Evolutionary conservation across 2,113 vertebrate genomes (phyloP).

Genomic region (Gopherus evgoodei): DNA sequence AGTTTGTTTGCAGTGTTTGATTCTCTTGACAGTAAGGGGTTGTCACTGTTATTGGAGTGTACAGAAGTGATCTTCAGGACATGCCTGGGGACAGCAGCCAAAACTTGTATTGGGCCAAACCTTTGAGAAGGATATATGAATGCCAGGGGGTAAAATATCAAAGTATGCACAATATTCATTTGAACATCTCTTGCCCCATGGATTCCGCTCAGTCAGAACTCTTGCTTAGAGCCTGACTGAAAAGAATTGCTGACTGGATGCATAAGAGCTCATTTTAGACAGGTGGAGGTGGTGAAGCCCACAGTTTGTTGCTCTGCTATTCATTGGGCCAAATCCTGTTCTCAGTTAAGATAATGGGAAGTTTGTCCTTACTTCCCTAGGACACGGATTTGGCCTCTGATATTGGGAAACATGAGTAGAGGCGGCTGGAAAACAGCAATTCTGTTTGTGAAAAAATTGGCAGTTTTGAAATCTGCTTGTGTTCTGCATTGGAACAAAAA

Average conservation of each 20-base stretch:
- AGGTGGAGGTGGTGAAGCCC: not conserved
- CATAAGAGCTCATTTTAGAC: not conserved
- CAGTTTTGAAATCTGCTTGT: not conserved
- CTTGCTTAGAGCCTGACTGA: not conserved
- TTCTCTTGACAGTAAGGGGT: slow-evolving; percentile 34
- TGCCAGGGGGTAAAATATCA: slow-evolving; percentile 1
- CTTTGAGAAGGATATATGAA: not conserved
- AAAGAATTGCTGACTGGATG: not conserved
- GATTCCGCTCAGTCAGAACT: slow-evolving; percentile 5
- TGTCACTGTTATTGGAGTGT: slow-evolving; percentile 9
- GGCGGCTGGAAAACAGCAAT: not conserved
- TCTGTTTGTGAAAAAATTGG: not conserved
- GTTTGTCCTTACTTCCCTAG: not conserved
- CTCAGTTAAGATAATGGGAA: not conserved
- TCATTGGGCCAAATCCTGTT: not conserved
- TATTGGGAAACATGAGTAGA: not conserved
- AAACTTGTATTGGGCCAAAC: not conserved
- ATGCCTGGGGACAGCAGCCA: not conserved
- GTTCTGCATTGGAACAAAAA: not conserved
- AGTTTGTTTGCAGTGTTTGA: not conserved
- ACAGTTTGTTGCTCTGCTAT: not conserved
- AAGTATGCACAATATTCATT: not conserved
- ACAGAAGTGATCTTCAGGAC: slow-evolving; percentile 1
- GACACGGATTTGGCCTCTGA: not conserved
- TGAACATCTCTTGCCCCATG: not conserved